A percentile compares a stretch with the other conserved stretches of the same genome.
Conservation (phyloP, 2,888 invertebrate genomes). For the Caenorhabditis sp. region DNA sequence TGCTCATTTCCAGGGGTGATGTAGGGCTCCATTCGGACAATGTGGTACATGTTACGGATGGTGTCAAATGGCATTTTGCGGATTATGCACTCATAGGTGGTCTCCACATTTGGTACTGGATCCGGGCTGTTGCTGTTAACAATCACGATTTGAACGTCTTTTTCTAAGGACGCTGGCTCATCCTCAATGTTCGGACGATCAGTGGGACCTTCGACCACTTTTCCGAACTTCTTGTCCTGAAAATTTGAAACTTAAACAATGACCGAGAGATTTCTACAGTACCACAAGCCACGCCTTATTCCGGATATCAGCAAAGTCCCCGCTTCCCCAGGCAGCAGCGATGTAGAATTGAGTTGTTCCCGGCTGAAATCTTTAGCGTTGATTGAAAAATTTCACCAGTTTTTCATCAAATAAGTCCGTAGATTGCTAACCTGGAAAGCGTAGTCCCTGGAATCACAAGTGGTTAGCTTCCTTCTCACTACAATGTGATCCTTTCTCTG, state of each 20-base stretch:
- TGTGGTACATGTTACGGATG: conserved; percentile 38
- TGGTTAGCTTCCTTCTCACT: conserved; percentile 76
- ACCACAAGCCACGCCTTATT: conserved; percentile 45
- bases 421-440: conserved; percentile 79
- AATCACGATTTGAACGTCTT: conserved; percentile 47
- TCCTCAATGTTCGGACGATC: conserved; percentile 36
- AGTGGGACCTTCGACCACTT: conserved; percentile 50
- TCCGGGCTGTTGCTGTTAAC: conserved; percentile 55
- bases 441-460: conserved; percentile 82
- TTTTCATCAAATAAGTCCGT: conserved; percentile 6
- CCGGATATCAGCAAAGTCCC: conserved; percentile 27
- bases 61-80: conserved; percentile 61
- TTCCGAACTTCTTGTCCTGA: conserved; percentile 60
- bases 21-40: conserved; percentile 90
- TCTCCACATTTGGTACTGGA: conserved; percentile 57
- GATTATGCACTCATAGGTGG: conserved; percentile 59
- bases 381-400: conserved; percentile 71
- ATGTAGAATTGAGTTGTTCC: conserved; percentile 84
- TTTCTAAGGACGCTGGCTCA: conserved; percentile 33
- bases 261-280: not conserved
- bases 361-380: conserved; percentile 81
- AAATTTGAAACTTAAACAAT: not conserved
- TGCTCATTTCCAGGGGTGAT: conserved; percentile 91
- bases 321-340: conserved; percentile 49
- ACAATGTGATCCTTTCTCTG: conserved; percentile 56